These are phyloP conservation scores for Drusus annulatus DNA, from an alignment of 1,140 invertebrate genomes.

Conservation along the genomic window DNA sequence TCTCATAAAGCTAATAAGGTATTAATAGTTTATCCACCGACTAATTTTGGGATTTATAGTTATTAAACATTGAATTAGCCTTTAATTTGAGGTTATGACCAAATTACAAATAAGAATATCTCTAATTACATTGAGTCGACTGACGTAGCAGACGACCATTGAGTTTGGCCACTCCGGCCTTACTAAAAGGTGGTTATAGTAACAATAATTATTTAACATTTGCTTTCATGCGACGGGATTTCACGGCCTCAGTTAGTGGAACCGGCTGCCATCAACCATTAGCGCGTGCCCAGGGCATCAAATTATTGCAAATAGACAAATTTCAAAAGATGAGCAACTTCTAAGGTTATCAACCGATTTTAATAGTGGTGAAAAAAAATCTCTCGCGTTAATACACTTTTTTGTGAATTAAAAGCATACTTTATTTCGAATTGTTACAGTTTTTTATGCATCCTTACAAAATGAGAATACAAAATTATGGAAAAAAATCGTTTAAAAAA, in stretches of 20 bases:
- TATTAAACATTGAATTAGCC: background rate
- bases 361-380: background rate
- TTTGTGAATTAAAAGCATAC: background rate
- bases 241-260: conserved; percentile 10
- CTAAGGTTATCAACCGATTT: conserved; percentile 7
- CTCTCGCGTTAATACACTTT: too few species aligned
- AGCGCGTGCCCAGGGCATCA: conserved; percentile 10
- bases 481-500: too few species aligned
- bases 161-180: too few species aligned
- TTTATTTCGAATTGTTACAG: background rate
- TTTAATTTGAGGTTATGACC: too few species aligned
- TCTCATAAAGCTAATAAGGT: too few species aligned
- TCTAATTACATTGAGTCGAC: too few species aligned
- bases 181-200: background rate
- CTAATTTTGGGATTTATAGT: background rate
- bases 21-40: background rate
- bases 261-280: conserved; percentile 6
- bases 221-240: conserved; percentile 24
- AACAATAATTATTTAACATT: conserved; percentile 18
- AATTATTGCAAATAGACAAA: conserved; percentile 9
- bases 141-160: too few species aligned
- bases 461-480: too few species aligned
- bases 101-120: too few species aligned
- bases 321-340: conserved; percentile 5
- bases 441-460: too few species aligned